Evolutionary conservation across 2,888 invertebrate genomes (phyloP).

Genomic region (Flexamia atlantica): DNA sequence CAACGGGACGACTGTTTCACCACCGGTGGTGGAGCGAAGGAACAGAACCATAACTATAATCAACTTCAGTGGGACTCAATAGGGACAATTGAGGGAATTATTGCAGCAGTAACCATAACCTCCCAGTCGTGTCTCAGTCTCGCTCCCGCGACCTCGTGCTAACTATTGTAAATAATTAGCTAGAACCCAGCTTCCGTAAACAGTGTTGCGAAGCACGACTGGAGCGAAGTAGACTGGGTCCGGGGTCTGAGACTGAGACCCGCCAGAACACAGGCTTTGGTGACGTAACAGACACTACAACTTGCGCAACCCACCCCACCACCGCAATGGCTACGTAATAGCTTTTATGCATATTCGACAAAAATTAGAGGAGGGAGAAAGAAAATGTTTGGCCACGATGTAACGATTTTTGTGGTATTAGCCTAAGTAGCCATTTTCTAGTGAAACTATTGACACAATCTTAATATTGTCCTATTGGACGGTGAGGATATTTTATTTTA

Average conservation of each 20-base stretch:
- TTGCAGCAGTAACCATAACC: neutral
- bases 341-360: neutral
- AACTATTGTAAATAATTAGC: slow-evolving; percentile 30
- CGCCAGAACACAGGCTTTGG: neutral
- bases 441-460: too few species aligned
- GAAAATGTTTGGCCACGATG: too few species aligned
- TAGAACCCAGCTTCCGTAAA: slow-evolving; percentile 13
- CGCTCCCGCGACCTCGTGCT: neutral
- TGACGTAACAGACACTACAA: slow-evolving; percentile 16
- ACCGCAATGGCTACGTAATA: neutral
- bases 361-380: neutral
- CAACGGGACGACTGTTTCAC: too few species aligned
- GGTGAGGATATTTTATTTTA: too few species aligned
- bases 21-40: too few species aligned
- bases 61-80: neutral
- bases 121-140: neutral
- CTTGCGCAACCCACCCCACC: slow-evolving; percentile 13
- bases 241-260: neutral
- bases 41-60: too few species aligned
- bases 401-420: too few species aligned
- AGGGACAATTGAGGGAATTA: neutral
- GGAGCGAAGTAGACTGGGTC: neutral
- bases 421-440: too few species aligned
- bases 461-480: too few species aligned
- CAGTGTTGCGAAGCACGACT: neutral